Base-by-base conservation (phyloP, 2,113 vertebrate species). In the Hystrix cristata region DNA sequence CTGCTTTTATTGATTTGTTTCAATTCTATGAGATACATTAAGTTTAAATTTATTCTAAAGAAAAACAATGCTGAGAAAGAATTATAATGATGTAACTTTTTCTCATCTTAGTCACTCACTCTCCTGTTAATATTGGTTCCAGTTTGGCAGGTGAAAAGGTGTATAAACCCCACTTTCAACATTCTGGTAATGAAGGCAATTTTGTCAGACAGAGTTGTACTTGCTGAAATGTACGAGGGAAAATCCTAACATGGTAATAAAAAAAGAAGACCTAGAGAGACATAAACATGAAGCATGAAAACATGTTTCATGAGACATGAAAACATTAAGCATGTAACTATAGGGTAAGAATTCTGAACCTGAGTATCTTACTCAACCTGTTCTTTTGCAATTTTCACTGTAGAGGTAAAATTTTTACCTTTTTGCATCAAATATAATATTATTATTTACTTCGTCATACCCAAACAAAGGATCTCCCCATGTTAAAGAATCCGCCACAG, bases 211-310 rank as follows among this genome's bases (percentile, higher is more conserved):
- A 91, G 78, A 84, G 67, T 7, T 23, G 27, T 60, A 76, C 38
- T 67, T 89, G 46, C 19, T 83, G 25, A 94, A 88, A 81, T 27
- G n/a, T 89, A 90, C 87, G n/a, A 92, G 16, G 8, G 67, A 80
- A 91, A n/a, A 48, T 57, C 67, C 0, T 19, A 90, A 85, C 60
- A 87, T 16, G 65, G 29, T 65, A 86, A 92, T 87, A 19, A 86
- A 59, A 59, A 88, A 64, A 59, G 51, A 93, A 89, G 67, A 29
- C 43, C 51, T 10, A 67, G 34, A 86, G n/a, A 62, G 7, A 25
- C 14, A 94, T 80, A 74, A 60, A 81, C 13, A 62, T 57, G 43
- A n/a, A 87, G 38, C 38, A 38, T 38, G 38, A 38, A 38, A 38
- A 38, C 38, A 38, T 38, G 38, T 38, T 38, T 38, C 38, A 38